Percentiles rank a stretch among this genome's conserved stretches.
phyloP scores from a whole-genome alignment of 2,888 invertebrate genomes.

The Chorisops tibialis region DNA sequence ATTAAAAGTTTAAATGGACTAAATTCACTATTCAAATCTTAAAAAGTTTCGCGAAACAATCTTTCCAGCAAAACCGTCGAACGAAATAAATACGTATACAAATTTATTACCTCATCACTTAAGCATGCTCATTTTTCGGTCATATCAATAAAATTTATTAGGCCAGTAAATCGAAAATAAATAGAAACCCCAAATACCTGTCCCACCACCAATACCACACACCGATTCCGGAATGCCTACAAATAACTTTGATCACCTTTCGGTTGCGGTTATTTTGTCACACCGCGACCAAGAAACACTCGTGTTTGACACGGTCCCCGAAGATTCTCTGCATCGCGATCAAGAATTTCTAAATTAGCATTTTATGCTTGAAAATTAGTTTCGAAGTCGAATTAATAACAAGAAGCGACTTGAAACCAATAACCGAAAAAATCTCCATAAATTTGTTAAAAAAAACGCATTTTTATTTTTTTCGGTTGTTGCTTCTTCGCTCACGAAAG shows the following conservation, averaged over 20 bases:
- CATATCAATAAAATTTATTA: conserved; percentile 18
- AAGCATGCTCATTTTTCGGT: conserved; percentile 8
- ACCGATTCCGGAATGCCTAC: conserved; percentile 23
- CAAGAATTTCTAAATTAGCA: conserved; percentile 25
- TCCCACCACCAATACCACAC: conserved; percentile 13
- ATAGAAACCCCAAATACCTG: background rate
- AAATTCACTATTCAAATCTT: too few relatives aligned
- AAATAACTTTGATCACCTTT: conserved; percentile 22
- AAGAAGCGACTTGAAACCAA: conserved; percentile 25
- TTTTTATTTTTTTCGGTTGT: conserved; percentile 15
- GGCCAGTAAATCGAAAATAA: conserved; percentile 10
- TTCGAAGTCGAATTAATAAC: conserved; percentile 26
- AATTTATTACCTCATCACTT: conserved; percentile 17
- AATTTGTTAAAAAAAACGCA: conserved; percentile 23
- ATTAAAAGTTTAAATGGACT: too few relatives aligned
- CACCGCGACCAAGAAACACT: conserved; percentile 5
- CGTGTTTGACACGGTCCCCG: conserved; percentile 21
- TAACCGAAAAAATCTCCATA: conserved; percentile 24
- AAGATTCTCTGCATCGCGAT: conserved; percentile 10
- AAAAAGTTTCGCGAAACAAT: too few relatives aligned
- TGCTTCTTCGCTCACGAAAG: background rate
- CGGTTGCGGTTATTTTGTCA: conserved; percentile 26
- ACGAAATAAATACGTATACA: too few relatives aligned
- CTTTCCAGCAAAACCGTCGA: too few relatives aligned
- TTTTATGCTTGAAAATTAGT: conserved; percentile 30